These are phyloP conservation scores for Drosophila nigromelanica DNA, from an alignment of 1,140 invertebrate genomes.

Conservation along the genomic window DNA sequence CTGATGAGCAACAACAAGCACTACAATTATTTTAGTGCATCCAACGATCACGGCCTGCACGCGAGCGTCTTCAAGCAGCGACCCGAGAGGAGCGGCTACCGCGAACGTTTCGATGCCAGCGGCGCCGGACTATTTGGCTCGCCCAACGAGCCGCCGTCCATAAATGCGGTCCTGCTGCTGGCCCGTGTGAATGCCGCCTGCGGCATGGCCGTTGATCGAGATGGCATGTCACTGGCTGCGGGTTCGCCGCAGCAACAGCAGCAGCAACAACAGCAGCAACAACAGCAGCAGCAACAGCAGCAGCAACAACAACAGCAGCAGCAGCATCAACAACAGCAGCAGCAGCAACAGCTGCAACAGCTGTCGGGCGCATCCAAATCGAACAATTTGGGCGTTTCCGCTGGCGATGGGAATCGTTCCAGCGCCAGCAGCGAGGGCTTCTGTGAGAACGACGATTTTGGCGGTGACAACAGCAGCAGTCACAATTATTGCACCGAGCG, in stretches of 20 bases:
- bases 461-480: constrained; percentile 83
- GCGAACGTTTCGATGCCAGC: constrained; percentile 38
- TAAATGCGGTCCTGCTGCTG: constrained; percentile 33
- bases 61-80: constrained; percentile 75
- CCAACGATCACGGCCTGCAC: constrained; percentile 84
- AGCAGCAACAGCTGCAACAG: neutral
- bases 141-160: constrained; percentile 30
- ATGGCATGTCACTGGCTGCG: constrained; percentile 39
- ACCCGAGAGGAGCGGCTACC: constrained; percentile 46
- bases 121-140: constrained; percentile 27
- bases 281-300: neutral
- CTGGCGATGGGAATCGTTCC: constrained; percentile 92
- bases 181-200: constrained; percentile 16
- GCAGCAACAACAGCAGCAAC: neutral
- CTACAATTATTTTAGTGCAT: constrained; percentile 85
- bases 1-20: constrained; percentile 85
- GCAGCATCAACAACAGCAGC: constrained; percentile 1
- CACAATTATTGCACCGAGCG: constrained; percentile 71
- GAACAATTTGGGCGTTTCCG: neutral
- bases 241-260: neutral
- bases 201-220: constrained; percentile 24
- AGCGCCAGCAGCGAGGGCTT: constrained; percentile 98
- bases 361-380: neutral
- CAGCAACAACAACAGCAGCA: constrained; percentile 6
- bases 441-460: constrained; percentile 95